These are phyloP conservation scores for Gallinago media DNA, from an alignment of 2,113 vertebrate genomes.

Conservation along the genomic window DNA sequence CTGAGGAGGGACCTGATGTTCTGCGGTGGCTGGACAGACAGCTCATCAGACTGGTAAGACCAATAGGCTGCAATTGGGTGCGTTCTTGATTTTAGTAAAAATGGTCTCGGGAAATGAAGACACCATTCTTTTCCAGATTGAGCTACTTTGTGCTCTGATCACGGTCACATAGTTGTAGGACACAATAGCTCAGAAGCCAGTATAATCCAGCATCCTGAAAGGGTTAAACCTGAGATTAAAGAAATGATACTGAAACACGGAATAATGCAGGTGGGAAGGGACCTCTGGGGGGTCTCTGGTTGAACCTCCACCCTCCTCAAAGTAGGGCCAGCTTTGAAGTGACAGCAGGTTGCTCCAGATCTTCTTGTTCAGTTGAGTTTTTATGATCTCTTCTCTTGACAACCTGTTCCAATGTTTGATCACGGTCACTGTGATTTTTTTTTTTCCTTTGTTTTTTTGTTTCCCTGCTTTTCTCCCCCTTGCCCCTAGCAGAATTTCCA, in stretches of 20 bases:
- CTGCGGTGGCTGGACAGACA: slow-evolving; percentile 97
- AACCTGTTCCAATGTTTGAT: neutral
- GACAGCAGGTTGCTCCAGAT: neutral
- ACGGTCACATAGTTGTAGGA: neutral
- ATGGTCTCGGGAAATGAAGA: neutral
- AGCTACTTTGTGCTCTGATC: neutral
- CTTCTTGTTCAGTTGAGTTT: neutral
- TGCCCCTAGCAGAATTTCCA: neutral
- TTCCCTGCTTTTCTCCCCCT: neutral
- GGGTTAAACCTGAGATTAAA: neutral
- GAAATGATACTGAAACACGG: neutral
- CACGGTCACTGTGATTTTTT: neutral
- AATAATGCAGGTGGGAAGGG: neutral
- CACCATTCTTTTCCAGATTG: neutral
- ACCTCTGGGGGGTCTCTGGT: neutral
- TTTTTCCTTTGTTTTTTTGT: too few species aligned
- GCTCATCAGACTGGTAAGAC: slow-evolving; percentile 92
- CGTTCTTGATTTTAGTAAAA: neutral
- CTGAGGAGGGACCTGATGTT: slow-evolving; percentile 95
- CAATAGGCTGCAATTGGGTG: neutral
- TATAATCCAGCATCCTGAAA: neutral
- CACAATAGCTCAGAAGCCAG: neutral
- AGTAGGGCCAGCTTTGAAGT: neutral
- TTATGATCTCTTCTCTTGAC: neutral
- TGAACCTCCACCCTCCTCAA: neutral